These are phyloP conservation scores for Diabrotica balteata DNA, from an alignment of 2,888 invertebrate genomes.

Conservation along the genomic window DNA sequence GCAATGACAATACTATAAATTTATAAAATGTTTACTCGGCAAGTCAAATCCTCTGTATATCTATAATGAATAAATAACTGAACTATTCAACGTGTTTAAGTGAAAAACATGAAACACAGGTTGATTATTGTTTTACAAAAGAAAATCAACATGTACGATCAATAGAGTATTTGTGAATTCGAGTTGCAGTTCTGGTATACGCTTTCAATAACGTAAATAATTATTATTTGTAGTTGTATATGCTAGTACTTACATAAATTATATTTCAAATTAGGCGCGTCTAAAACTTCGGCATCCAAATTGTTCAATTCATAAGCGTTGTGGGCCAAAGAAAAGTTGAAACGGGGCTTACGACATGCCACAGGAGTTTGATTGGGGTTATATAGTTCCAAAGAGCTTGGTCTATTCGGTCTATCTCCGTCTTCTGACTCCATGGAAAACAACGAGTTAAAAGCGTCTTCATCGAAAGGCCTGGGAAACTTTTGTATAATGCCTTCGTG, in stretches of 20 bases:
- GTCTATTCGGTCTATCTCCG: slow-evolving; percentile 60
- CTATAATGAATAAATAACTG: no score
- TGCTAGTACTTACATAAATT: slow-evolving; percentile 57
- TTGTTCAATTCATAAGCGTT: slow-evolving; percentile 73
- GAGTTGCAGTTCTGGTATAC: no score
- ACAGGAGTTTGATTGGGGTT: slow-evolving; percentile 69
- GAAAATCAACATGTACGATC: no score
- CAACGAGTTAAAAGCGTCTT: slow-evolving; percentile 57
- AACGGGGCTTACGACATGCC: slow-evolving; percentile 71
- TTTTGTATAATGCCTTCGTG: slow-evolving; percentile 59
- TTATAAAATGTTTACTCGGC: no score
- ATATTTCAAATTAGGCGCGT: slow-evolving; percentile 65
- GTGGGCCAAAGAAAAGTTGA: slow-evolving; percentile 72
- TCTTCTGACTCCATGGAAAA: slow-evolving; percentile 57
- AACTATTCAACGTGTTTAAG: no score
- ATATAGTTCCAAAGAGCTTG: slow-evolving; percentile 70
- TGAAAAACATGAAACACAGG: no score
- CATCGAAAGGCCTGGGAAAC: slow-evolving; percentile 55
- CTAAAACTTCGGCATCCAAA: slow-evolving; percentile 70
- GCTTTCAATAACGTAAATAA: no score
- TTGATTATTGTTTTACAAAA: no score
- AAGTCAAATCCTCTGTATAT: no score
- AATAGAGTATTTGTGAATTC: no score
- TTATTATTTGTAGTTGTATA: no score
- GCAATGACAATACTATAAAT: no score